Evolutionary conservation across 2,888 invertebrate species (phyloP), one percentile per base, ranked within the genome.

Genomic region (Rotaria macrura): DNA sequence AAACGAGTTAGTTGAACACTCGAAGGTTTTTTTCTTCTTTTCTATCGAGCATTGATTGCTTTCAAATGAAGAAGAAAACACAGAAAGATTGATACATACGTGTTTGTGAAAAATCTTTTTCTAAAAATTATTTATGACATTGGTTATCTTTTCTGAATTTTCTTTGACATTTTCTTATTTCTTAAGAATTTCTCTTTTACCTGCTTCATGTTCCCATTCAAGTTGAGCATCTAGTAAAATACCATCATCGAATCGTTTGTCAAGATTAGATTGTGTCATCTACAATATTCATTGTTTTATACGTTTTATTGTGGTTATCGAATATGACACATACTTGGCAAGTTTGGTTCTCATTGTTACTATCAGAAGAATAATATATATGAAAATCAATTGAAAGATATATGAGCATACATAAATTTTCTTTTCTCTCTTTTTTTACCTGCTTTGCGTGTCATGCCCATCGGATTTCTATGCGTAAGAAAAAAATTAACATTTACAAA

Each of bases 151-250:
- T 29, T 57, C 4, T 57, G 14, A 1, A 0, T 10, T 25, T 57
- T 57, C 49, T 9, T 52, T 17, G 6, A 6, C 2, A 34, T 65
- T 17, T 65, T 55, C n/a, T 55, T 25, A n/a, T 25, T n/a, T 38
- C 1, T 34, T 5, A 25, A 6, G 3, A 72, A 17, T 4, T 38
- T n/a, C 14, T 40, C 25, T 25, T 40, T 74, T 40, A 74, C 74
- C 74, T 74, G 25, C 74, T 74, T 74, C 74, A 74, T 74, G 74
- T 74, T 74, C 74, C 74, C 74, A 74, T 74, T 74, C 74, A 74
- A 74, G 74, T 74, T 74, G 65, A 17, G 65, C 74, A 74, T 40
- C 74, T 12, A 74, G 10, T 40, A 74, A 40, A 74, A 38, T 74
- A 20, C 43, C 74, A n/a, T 74, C 74, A 23, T 38, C 74, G 12